A percentile compares a stretch with the other conserved stretches of the same genome.
These are phyloP conservation scores for Rhopalosiphum maidis DNA, from an alignment of 1,140 invertebrate genomes.

Conservation along the genomic window DNA sequence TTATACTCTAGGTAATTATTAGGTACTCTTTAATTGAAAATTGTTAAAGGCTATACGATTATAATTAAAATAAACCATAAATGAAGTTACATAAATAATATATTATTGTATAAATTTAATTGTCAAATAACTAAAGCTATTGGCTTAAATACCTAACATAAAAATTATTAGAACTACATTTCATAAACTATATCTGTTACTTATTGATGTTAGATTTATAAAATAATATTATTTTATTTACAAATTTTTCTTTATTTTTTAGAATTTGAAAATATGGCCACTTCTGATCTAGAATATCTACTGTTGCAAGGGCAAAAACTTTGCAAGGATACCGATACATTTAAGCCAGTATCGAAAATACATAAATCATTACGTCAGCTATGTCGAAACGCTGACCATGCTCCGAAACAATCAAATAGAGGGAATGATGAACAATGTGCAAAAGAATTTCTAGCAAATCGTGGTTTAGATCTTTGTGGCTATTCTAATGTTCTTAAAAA, in stretches of 20 bases:
- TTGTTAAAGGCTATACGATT: too few relatives aligned
- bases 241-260: constrained; percentile 13
- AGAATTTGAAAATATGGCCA: constrained; percentile 22
- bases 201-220: background rate
- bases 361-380: constrained; percentile 51
- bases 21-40: too few relatives aligned
- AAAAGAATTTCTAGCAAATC: constrained; percentile 46
- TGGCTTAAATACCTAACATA: too few relatives aligned
- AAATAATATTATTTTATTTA: background rate
- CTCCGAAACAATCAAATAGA: background rate
- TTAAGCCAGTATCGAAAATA: constrained; percentile 53
- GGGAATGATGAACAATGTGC: constrained; percentile 33
- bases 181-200: background rate
- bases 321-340: constrained; percentile 32
- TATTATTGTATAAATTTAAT: too few relatives aligned
- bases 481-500: constrained; percentile 39
- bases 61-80: too few relatives aligned
- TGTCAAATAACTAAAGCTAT: too few relatives aligned
- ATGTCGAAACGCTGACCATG: constrained; percentile 36
- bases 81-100: too few relatives aligned
- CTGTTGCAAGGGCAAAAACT: constrained; percentile 46
- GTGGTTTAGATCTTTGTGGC: constrained; percentile 17
- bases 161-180: too few relatives aligned
- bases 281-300: constrained; percentile 37
- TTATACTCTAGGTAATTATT: too few relatives aligned